Evolutionary conservation across 2,797 vertebrate species (phyloP).

Genomic region (Adelosebastes latens): DNA sequence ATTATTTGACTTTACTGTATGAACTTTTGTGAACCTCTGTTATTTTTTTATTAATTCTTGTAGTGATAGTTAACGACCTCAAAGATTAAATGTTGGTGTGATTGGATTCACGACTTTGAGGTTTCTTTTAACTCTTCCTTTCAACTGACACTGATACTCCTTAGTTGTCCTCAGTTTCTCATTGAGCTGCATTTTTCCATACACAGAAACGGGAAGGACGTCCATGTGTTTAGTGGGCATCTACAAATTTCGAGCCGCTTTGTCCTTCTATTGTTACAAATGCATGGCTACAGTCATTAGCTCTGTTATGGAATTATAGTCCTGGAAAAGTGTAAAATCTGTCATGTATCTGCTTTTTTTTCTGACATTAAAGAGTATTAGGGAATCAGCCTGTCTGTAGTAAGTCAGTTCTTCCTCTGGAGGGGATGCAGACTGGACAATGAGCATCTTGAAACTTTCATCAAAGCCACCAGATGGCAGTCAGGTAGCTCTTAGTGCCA

Average conservation of each 20-base stretch:
- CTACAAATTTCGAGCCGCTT: neutral
- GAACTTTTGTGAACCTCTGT: neutral
- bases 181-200: neutral
- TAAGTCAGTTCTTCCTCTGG: neutral
- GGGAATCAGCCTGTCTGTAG: neutral
- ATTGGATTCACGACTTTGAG: neutral
- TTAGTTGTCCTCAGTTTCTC: neutral
- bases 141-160: neutral
- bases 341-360: neutral
- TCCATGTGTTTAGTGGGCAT: neutral
- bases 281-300: neutral
- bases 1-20: constrained; percentile 10
- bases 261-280: neutral
- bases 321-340: neutral
- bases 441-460: neutral
- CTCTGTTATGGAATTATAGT: neutral
- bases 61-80: constrained; percentile 54
- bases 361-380: neutral
- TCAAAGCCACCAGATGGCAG: constrained; percentile 57
- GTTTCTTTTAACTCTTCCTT: neutral
- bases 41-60: constrained; percentile 31
- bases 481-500: neutral
- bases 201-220: rapidly evolving
- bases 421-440: neutral
- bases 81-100: constrained; percentile 12